Conservation (phyloP, 2,888 invertebrate species). For the Conistra vaccinii region DNA sequence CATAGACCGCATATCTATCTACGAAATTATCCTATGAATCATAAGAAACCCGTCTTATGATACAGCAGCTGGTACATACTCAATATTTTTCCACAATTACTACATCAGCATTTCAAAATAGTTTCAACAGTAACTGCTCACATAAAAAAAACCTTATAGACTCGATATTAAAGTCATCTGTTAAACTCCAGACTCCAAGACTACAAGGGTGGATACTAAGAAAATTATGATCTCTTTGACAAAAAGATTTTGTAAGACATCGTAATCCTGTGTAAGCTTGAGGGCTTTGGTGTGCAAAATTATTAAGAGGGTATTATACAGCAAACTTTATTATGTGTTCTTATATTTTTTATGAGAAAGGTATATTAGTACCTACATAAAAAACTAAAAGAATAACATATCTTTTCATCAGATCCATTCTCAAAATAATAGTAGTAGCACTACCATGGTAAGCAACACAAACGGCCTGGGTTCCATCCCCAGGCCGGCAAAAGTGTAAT, state of each 20-base stretch:
- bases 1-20: neutral
- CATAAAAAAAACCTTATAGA: slow-evolving; percentile 11
- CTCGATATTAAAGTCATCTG: slow-evolving; percentile 30
- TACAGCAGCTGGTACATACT: slow-evolving; percentile 32
- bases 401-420: neutral
- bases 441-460: neutral
- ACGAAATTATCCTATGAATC: slow-evolving; percentile 4
- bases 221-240: slow-evolving; percentile 27
- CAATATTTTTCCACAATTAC: slow-evolving; percentile 29
- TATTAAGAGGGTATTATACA: slow-evolving; percentile 2
- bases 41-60: neutral
- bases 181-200: slow-evolving; percentile 4
- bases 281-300: neutral
- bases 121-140: neutral
- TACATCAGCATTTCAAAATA: slow-evolving; percentile 34
- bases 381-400: neutral
- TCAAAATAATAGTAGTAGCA: neutral
- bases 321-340: slow-evolving; percentile 9
- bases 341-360: too few species aligned
- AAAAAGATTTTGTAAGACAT: slow-evolving; percentile 25
- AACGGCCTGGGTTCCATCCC: neutral
- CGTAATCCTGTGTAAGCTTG: slow-evolving; percentile 26
- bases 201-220: neutral
- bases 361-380: too few species aligned
- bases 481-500: neutral